These are phyloP conservation scores for Syngnathus rostellatus DNA, from an alignment of 2,797 vertebrate species.

Conservation along the genomic window DNA sequence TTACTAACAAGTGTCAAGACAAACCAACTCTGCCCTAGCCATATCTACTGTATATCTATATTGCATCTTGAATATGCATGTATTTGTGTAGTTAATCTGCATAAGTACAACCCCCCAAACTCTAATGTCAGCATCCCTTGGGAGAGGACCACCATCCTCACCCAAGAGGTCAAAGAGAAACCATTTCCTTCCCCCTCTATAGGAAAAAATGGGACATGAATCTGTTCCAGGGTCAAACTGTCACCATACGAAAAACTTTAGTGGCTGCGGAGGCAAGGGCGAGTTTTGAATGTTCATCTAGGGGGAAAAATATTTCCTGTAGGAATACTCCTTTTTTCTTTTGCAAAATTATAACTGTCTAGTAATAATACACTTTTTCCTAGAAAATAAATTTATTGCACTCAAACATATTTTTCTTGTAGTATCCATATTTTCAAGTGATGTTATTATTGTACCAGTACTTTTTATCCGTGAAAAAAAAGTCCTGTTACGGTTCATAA, in stretches of 20 bases:
- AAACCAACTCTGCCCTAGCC: conserved; percentile 36
- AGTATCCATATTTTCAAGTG: too few relatives aligned
- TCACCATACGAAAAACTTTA: not conserved
- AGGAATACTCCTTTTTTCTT: too few relatives aligned
- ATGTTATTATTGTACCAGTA: too few relatives aligned
- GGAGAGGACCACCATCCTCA: not conserved
- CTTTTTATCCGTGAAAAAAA: too few relatives aligned
- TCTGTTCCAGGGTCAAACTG: not conserved
- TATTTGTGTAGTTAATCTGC: not conserved
- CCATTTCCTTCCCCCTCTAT: not conserved
- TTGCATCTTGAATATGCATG: conserved; percentile 3
- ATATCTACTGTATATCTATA: conserved; percentile 1
- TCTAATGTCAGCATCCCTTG: not conserved
- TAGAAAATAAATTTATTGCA: too few relatives aligned
- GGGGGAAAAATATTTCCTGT: too few relatives aligned
- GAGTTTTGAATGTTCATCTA: too few relatives aligned
- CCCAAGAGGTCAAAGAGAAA: not conserved
- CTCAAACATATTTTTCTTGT: too few relatives aligned
- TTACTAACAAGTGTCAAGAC: conserved; percentile 40
- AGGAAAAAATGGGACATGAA: not conserved
- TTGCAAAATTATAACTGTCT: too few relatives aligned
- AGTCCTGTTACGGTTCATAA: too few relatives aligned
- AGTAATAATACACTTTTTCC: too few relatives aligned
- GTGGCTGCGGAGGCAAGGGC: not conserved
- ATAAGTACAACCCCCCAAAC: not conserved